phyloP scores from a whole-genome alignment of 2,797 vertebrate genomes.

The Cichlasoma orientale region DNA sequence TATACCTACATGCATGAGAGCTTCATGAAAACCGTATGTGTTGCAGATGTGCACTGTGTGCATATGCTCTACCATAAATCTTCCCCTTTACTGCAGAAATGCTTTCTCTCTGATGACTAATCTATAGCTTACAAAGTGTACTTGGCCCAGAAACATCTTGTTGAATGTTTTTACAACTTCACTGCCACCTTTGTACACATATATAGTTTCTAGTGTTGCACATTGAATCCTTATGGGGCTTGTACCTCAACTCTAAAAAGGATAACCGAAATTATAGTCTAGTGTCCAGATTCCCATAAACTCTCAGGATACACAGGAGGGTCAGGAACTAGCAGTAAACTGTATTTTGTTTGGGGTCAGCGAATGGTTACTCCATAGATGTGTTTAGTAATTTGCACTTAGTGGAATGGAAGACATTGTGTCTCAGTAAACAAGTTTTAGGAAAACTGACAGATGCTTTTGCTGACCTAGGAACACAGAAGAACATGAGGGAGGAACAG shows the following conservation, averaged over 20 bases:
- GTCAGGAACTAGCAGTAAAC: slow-evolving; percentile 48
- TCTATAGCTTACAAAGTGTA: slow-evolving; percentile 65
- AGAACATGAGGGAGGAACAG: slow-evolving; percentile 38
- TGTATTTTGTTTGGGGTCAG: slow-evolving; percentile 52
- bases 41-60: slow-evolving; percentile 49
- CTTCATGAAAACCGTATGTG: slow-evolving; percentile 74
- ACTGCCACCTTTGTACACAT: slow-evolving; percentile 23
- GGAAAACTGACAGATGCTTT: not conserved
- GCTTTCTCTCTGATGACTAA: slow-evolving; percentile 70
- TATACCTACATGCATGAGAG: slow-evolving; percentile 23
- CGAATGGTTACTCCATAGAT: slow-evolving; percentile 41
- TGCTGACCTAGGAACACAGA: slow-evolving; percentile 11
- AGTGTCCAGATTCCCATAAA: slow-evolving; percentile 51
- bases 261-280: slow-evolving; percentile 60
- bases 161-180: slow-evolving; percentile 58
- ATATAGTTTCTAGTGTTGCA: slow-evolving; percentile 51
- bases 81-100: slow-evolving; percentile 60
- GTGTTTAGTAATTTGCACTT: slow-evolving; percentile 44
- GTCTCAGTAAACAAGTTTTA: slow-evolving; percentile 2
- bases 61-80: slow-evolving; percentile 58
- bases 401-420: not conserved
- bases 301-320: slow-evolving; percentile 44
- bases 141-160: slow-evolving; percentile 54
- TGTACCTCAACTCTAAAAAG: slow-evolving; percentile 24
- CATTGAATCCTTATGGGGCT: slow-evolving; percentile 56